Conservation (phyloP, 1,140 invertebrate species). For the Macrobrachium rosenbergii region DNA sequence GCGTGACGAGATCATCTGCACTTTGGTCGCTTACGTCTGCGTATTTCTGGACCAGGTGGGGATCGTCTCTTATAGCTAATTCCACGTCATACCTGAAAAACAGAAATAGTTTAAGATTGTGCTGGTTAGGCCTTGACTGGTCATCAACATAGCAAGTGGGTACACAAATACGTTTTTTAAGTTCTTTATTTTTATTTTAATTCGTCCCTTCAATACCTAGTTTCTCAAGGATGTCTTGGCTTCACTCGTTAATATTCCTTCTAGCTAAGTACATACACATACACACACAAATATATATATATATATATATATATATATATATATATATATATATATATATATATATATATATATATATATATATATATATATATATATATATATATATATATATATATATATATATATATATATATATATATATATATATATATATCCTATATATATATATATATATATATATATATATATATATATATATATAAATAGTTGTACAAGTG, state of each 20-base stretch:
- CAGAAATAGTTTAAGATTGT: no score
- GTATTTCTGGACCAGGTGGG: slow-evolving; percentile 64
- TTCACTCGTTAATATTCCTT: neutral
- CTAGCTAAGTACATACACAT: neutral
- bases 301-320: slow-evolving; percentile 29
- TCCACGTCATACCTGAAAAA: slow-evolving; percentile 65
- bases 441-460: slow-evolving; percentile 8
- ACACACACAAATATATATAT: neutral
- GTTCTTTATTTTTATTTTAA: no score
- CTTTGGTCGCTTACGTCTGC: slow-evolving; percentile 63
- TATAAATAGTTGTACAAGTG: no score
- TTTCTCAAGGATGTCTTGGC: no score
- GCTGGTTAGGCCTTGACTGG: slow-evolving; percentile 43
- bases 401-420: slow-evolving; percentile 15
- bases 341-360: slow-evolving; percentile 40
- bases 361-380: slow-evolving; percentile 14
- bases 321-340: slow-evolving; percentile 44
- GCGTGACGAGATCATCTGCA: slow-evolving; percentile 64
- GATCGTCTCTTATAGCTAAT: slow-evolving; percentile 57
- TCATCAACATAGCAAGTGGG: slow-evolving; percentile 41
- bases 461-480: slow-evolving; percentile 16
- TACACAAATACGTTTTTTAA: no score
- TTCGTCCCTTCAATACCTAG: no score
- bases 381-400: neutral
- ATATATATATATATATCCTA: neutral